A percentile compares a stretch with the other conserved stretches of the same genome.
These are phyloP conservation scores for Sebastolobus alascanus DNA, from an alignment of 2,797 vertebrate genomes.

Conservation along the genomic window DNA sequence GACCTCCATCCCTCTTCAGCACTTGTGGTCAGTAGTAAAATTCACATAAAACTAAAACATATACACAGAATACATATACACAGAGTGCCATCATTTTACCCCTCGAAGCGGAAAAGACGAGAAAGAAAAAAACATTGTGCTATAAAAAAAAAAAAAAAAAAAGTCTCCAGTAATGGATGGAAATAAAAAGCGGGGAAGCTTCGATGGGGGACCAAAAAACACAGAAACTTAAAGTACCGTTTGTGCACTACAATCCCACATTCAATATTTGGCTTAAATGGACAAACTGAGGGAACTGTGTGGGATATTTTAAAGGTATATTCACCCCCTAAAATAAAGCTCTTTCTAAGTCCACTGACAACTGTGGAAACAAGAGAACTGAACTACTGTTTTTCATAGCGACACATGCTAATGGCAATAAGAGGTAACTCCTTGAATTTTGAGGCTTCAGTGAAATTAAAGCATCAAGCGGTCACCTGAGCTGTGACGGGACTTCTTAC, in stretches of 20 bases:
- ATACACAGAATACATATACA: conserved; percentile 56
- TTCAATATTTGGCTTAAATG: conserved; percentile 10
- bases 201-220: conserved; percentile 14
- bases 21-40: conserved; percentile 79
- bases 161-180: conserved; percentile 2
- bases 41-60: conserved; percentile 54
- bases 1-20: conserved; percentile 50
- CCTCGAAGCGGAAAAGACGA: conserved; percentile 22
- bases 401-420: neutral
- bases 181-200: conserved; percentile 7
- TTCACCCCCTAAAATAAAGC: conserved; percentile 8
- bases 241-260: conserved; percentile 24
- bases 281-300: neutral
- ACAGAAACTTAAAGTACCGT: conserved; percentile 48
- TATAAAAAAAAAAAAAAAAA: neutral
- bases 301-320: neutral
- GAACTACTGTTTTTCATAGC: neutral
- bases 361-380: neutral
- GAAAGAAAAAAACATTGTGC: conserved; percentile 1
- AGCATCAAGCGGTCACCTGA: conserved; percentile 6
- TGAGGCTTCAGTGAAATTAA: conserved; percentile 28
- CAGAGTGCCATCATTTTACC: conserved; percentile 44
- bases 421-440: neutral
- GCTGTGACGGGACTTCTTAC: neutral
- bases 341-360: conserved; percentile 11